These are phyloP conservation scores for Folsomia candida DNA, from an alignment of 2,888 invertebrate genomes.

Conservation along the genomic window DNA sequence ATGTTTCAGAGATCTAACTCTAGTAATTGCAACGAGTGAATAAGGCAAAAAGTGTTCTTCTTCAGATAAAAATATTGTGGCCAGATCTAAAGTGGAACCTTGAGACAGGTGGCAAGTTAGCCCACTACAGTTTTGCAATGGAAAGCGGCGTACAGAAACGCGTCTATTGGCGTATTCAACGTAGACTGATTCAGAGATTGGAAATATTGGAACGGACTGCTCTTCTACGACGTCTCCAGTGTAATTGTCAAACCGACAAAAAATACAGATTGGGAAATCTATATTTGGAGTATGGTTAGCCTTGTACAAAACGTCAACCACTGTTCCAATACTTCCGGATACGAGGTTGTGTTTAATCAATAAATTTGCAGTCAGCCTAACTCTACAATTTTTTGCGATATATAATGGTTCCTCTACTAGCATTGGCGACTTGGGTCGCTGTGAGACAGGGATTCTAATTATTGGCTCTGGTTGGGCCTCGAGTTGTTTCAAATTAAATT, in stretches of 20 bases:
- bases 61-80: not conserved
- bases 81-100: not conserved
- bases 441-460: not conserved
- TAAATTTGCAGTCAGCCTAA: not conserved
- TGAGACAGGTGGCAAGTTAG: not conserved
- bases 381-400: not conserved
- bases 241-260: not conserved
- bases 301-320: not conserved
- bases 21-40: not conserved
- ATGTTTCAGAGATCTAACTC: not conserved
- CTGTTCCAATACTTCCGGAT: not conserved
- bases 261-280: not conserved
- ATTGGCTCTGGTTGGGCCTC: not conserved
- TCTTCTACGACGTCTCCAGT: not conserved
- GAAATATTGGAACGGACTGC: not conserved
- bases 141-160: not conserved
- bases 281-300: not conserved
- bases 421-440: not conserved
- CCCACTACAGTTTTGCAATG: not conserved
- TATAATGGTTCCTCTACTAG: not conserved
- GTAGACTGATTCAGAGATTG: not conserved
- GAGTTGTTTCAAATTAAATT: not conserved
- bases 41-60: not conserved
- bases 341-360: not conserved
- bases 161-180: not conserved